These are phyloP conservation scores for Cygnus buccinator DNA, from an alignment of 2,113 vertebrate species.

Conservation along the genomic window DNA sequence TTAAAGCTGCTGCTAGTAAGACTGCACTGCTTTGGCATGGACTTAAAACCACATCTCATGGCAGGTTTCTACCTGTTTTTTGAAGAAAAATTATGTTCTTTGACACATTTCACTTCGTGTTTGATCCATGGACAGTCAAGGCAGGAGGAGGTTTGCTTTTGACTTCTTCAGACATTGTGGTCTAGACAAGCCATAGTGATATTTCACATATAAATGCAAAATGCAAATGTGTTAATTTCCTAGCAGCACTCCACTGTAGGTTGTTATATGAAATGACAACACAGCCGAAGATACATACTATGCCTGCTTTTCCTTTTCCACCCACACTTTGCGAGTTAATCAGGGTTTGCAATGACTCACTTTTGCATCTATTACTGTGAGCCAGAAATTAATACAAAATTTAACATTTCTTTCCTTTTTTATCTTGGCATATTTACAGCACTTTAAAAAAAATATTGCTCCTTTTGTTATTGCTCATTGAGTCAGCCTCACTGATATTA, in stretches of 20 bases:
- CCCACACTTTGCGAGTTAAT: background rate
- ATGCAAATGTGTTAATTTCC: background rate
- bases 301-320: background rate
- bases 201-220: background rate
- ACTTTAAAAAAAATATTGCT: background rate
- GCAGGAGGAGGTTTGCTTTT: background rate
- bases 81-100: background rate
- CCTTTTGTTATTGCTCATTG: background rate
- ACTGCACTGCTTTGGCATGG: background rate
- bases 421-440: background rate
- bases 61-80: background rate
- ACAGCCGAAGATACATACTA: background rate
- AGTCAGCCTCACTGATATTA: background rate
- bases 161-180: background rate
- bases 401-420: constrained; percentile 32
- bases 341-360: background rate
- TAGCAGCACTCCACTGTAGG: background rate
- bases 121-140: background rate
- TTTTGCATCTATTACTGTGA: background rate
- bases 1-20: background rate
- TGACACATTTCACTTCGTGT: background rate
- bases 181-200: background rate
- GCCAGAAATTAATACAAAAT: background rate
- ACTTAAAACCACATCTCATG: background rate
- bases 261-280: background rate